Base-by-base conservation (phyloP, 2,113 vertebrate genomes). In the Calypte anna region DNA sequence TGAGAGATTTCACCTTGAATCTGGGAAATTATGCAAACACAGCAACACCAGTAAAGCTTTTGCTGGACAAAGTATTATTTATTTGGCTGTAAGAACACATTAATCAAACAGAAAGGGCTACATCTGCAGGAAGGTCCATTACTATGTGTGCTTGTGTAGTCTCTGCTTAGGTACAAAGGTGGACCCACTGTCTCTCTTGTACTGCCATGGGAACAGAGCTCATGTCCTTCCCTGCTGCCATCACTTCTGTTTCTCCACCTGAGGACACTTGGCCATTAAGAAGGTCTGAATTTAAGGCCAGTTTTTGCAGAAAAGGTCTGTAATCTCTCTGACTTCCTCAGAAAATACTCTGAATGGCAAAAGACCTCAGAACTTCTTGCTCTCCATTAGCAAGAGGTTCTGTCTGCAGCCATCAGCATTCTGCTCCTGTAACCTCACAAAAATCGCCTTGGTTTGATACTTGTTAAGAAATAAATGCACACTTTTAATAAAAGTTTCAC, bases 131-230 rank as follows among this genome's bases (percentile, higher is more conserved):
- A 59, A 46, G 24, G 4, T 30, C 23, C 20, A 7, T 7, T 23
- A 4, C 15, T 20, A 2, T 14, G 3, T 13, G 15, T 25, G 14
- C 22, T 50, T 50, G 12, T 11, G 7, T 18, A 44, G 36, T 24
- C 12, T 76, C 36, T 88, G 31, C 6, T 66, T 48, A 46, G 5
- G 13, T 27, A 8, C 5, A 7, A 0, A 13, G 22, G 7, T 31
- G 27, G 24, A 24, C 3, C 3, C 31, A 12, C 5, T 5, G 4
- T 8, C 21, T 15, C 43, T 23, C 19, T 54, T 50, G 10, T 30
- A 24, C 12, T 58, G 14, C 14, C 43, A 17, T 0, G 0, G 10
- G 30, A 14, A 30, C 6, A 46, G 62, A 21, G 9, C 15, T 5
- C 3, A 44, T 1, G 2, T 54, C 44, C 33, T 50, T 44, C 59